phyloP scores from a whole-genome alignment of 2,113 vertebrate species.

The Pterophyllum scalare region DNA sequence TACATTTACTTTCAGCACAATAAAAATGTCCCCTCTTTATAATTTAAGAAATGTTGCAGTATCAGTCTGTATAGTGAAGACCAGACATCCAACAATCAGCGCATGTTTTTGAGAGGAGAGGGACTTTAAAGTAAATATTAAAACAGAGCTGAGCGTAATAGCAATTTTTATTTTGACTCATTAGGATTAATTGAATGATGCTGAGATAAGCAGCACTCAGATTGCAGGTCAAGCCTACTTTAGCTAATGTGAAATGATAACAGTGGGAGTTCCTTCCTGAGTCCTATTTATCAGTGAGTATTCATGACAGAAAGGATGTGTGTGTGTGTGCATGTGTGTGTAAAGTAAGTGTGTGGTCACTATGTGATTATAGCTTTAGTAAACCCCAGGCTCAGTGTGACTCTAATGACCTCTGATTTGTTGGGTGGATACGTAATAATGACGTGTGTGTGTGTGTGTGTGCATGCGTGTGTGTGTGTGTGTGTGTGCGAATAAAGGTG shows the following conservation, averaged over 20 bases:
- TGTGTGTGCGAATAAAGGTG: background rate
- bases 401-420: slow-evolving; percentile 61
- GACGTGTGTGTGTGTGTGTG: slow-evolving; percentile 13
- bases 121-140: background rate
- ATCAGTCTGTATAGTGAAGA: background rate
- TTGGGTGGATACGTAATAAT: slow-evolving; percentile 37
- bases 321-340: background rate
- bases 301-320: slow-evolving; percentile 10
- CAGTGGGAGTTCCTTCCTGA: background rate
- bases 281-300: slow-evolving; percentile 20
- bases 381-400: slow-evolving; percentile 56
- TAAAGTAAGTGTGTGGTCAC: slow-evolving; percentile 20
- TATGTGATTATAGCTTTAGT: slow-evolving; percentile 63
- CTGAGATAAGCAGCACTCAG: background rate
- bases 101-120: background rate
- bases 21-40: background rate
- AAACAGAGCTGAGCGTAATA: background rate
- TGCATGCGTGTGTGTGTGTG: background rate
- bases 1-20: background rate
- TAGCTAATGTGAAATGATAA: slow-evolving; percentile 26
- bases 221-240: background rate
- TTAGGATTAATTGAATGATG: background rate
- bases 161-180: background rate
- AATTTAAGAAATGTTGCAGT: background rate
- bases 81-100: background rate